phyloP scores from a whole-genome alignment of 2,113 vertebrate species.

The Lepus timidus region DNA sequence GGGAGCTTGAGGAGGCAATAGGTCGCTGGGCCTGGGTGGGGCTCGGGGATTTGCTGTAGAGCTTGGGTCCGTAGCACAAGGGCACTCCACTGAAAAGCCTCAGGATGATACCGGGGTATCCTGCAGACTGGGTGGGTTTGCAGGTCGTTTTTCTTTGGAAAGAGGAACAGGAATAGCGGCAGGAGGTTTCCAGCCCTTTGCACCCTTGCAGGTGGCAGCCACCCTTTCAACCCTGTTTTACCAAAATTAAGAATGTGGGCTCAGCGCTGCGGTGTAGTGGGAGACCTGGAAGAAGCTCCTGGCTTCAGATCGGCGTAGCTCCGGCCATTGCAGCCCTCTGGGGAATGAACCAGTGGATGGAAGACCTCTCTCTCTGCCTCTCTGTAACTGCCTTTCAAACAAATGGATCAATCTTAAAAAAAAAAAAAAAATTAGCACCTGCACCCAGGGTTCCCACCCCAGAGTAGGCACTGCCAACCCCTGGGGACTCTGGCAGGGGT shows the following conservation, averaged over 20 bases:
- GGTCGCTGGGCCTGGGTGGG: not conserved
- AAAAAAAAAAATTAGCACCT: not conserved
- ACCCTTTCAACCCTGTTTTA: conserved; percentile 5
- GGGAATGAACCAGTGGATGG: too few species aligned
- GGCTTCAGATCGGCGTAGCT: too few species aligned
- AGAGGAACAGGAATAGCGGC: not conserved
- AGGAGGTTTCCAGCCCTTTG: not conserved
- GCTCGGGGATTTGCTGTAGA: not conserved
- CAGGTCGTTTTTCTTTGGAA: conserved; percentile 24
- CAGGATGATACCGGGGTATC: not conserved
- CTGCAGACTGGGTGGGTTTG: not conserved
- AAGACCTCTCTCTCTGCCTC: too few species aligned
- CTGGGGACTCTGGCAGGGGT: not conserved
- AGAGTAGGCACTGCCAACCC: not conserved
- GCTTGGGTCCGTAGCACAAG: accelerated
- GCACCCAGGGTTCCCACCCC: not conserved
- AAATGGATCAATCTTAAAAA: too few species aligned
- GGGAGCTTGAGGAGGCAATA: not conserved
- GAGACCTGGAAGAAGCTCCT: too few species aligned
- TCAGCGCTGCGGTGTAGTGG: too few species aligned
- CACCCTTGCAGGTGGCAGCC: not conserved
- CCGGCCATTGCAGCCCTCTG: too few species aligned
- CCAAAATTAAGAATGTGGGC: not conserved
- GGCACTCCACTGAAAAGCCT: not conserved
- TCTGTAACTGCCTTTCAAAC: too few species aligned